Evolutionary conservation across 2,113 vertebrate genomes (phyloP).

Genomic region (Lanius collurio): DNA sequence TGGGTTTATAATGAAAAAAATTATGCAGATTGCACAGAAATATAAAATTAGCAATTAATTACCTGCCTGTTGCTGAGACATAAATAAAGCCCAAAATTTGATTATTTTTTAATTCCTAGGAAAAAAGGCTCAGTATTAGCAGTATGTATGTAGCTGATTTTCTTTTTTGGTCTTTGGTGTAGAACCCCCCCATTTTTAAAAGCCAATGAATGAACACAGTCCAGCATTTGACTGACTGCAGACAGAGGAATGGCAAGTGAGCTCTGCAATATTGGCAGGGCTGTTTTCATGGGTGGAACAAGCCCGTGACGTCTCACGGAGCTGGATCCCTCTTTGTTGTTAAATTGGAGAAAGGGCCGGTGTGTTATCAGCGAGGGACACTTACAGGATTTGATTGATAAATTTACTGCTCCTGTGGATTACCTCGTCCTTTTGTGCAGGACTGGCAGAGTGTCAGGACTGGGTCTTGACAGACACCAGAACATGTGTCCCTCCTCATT

Average conservation of each 20-base stretch:
- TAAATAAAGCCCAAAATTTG: constrained; percentile 65
- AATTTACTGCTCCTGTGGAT: constrained; percentile 62
- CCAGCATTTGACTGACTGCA: not conserved
- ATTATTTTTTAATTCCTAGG: constrained; percentile 5
- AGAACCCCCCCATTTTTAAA: not conserved
- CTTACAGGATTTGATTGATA: constrained; percentile 65
- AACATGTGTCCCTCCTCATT: constrained; percentile 44
- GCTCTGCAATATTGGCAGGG: not conserved
- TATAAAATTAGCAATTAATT: constrained; percentile 62
- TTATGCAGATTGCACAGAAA: constrained; percentile 23
- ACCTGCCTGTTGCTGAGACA: constrained; percentile 49
- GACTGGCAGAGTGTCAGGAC: constrained; percentile 62
- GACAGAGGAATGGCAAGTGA: not conserved
- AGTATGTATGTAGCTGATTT: not conserved
- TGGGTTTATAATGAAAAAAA: constrained; percentile 31
- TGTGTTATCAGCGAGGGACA: constrained; percentile 57
- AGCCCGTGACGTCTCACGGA: not conserved
- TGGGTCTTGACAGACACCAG: constrained; percentile 63
- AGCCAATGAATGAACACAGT: not conserved
- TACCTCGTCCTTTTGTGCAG: constrained; percentile 60
- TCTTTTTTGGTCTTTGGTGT: not conserved
- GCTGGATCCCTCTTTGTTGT: not conserved
- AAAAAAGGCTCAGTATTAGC: not conserved
- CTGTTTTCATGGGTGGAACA: not conserved
- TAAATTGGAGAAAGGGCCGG: constrained; percentile 23